These are phyloP conservation scores for Ornithoptera priamus DNA, from an alignment of 2,888 invertebrate genomes.

Conservation along the genomic window DNA sequence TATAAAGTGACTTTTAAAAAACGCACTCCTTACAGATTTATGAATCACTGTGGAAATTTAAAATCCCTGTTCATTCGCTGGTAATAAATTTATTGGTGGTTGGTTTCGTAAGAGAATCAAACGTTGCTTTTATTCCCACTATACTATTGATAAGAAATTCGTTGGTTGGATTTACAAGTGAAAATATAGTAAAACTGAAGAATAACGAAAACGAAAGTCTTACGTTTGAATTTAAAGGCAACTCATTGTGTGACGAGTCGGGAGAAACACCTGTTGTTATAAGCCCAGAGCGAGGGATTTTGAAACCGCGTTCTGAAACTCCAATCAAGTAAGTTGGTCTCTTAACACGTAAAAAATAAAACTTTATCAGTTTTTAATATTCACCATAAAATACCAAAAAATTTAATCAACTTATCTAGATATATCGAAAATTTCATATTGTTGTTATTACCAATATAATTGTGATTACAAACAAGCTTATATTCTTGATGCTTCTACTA, in stretches of 20 bases:
- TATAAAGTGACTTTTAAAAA: background rate
- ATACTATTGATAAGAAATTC: conserved; percentile 82
- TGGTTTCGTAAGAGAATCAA: conserved; percentile 82
- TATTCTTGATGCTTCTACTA: no score
- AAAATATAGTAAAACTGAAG: conserved; percentile 64
- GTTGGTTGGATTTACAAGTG: conserved; percentile 77
- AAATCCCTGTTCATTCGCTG: conserved; percentile 79
- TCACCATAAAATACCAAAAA: no score
- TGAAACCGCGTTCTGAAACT: conserved; percentile 71
- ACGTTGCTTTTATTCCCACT: conserved; percentile 79
- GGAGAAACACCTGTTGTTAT: conserved; percentile 74
- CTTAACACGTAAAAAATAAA: background rate
- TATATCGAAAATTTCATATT: no score
- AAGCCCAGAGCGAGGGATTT: conserved; percentile 70
- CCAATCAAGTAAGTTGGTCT: conserved; percentile 68
- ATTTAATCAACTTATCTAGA: no score
- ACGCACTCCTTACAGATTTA: conserved; percentile 56
- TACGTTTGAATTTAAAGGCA: conserved; percentile 75
- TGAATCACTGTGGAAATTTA: conserved; percentile 84
- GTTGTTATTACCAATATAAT: no score
- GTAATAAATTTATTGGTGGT: conserved; percentile 81
- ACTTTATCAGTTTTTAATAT: no score
- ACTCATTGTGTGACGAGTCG: conserved; percentile 78
- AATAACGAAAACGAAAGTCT: conserved; percentile 78
- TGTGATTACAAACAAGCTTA: no score